phyloP scores from a whole-genome alignment of 2,797 vertebrate species.

The Phrynocephalus vlangalii region DNA sequence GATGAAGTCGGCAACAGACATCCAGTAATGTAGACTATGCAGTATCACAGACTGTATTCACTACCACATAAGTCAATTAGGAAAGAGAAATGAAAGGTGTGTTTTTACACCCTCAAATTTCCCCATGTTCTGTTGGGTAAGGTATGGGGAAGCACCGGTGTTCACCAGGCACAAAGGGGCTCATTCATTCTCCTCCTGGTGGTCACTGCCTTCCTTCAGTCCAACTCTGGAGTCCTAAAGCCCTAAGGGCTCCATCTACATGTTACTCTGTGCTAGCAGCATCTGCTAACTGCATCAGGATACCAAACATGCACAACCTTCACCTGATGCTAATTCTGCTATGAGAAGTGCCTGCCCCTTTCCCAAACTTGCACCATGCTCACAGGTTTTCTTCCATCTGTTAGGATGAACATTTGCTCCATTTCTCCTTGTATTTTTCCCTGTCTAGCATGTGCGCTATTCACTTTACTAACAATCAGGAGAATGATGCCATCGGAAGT shows the following conservation, averaged over 20 bases:
- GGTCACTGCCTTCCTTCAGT: not conserved
- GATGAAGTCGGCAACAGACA: not conserved
- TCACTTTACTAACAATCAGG: not conserved
- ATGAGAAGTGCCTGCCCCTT: too few relatives aligned
- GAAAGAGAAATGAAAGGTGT: too few relatives aligned
- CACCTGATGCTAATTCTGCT: not conserved
- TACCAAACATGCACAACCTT: not conserved
- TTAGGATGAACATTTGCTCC: not conserved
- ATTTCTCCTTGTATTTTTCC: not conserved
- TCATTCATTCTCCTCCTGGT: too few relatives aligned
- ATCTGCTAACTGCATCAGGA: not conserved
- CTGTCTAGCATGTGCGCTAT: not conserved
- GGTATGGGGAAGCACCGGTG: too few relatives aligned
- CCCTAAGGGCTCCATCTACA: too few relatives aligned
- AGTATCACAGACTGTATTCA: not conserved
- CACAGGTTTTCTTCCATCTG: not conserved
- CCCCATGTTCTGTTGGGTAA: not conserved
- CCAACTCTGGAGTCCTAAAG: too few relatives aligned
- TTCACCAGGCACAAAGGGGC: too few relatives aligned
- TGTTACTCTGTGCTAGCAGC: not conserved
- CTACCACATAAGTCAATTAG: not conserved
- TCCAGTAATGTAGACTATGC: not conserved
- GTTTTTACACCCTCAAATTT: not conserved
- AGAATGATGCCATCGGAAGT: not conserved
- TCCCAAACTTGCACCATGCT: not conserved